Percentiles rank a stretch among this genome's conserved stretches.
Conservation (phyloP, 2,113 vertebrate species). For the Raja brachyura region DNA sequence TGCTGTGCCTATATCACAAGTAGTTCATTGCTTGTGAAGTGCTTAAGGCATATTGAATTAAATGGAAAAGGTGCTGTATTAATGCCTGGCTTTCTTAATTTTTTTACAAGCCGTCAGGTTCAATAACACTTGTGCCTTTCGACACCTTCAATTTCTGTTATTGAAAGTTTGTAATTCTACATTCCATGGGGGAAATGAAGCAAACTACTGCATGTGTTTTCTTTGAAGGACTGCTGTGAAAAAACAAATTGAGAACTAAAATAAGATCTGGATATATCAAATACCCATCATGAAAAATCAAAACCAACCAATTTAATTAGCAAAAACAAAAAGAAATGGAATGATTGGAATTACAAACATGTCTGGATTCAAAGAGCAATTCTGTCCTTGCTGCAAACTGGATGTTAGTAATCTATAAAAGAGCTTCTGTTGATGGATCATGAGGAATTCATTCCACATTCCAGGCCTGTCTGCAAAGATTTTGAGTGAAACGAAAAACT, state of each 20-base stretch:
- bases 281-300: not conserved
- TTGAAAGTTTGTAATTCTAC: not conserved
- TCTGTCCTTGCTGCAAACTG: not conserved
- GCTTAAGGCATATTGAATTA: too few relatives aligned
- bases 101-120: too few relatives aligned
- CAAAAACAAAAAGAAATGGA: conserved; percentile 15
- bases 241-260: not conserved
- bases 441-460: conserved; percentile 24
- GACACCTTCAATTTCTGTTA: not conserved
- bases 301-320: not conserved
- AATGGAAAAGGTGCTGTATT: too few relatives aligned
- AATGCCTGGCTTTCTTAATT: too few relatives aligned
- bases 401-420: not conserved
- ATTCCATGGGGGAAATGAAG: not conserved
- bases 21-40: too few relatives aligned
- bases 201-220: not conserved
- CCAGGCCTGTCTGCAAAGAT: conserved; percentile 2
- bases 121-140: not conserved
- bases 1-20: too few relatives aligned
- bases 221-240: not conserved
- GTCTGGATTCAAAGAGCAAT: not conserved
- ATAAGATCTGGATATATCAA: not conserved
- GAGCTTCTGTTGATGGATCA: not conserved
- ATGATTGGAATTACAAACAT: conserved; percentile 24
- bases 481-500: not conserved